Evolutionary conservation across 2,113 vertebrate genomes (phyloP), one percentile per base, ranked within the genome.

Genomic region (Phaethon lepturus): DNA sequence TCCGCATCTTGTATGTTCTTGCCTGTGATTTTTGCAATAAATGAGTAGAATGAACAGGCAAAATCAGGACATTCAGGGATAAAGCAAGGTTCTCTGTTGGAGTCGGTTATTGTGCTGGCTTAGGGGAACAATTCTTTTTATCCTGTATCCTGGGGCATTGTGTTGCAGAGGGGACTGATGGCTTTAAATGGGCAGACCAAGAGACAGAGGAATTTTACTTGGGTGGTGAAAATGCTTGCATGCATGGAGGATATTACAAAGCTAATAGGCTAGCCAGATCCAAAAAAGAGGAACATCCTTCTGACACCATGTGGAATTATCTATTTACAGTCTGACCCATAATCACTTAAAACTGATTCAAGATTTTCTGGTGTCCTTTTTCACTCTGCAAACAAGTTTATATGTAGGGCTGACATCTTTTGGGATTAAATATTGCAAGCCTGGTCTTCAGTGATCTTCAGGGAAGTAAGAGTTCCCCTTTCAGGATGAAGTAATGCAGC

Each of bases 171-270:
- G 4, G 17, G 24, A 69, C 47, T 44, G 66, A 33, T 42, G 45
- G 6, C 4, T 50, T 89, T 78, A 74, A 77, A 35, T 24, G 64
- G 17, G 50, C 24, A 91, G 40, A 60, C 8, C 20, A 73, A 38
- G 44, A 69, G 40, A 45, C 6, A 40, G 29, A 66, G 35, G n/a
- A 47, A 35, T 69, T 80, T 75, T 67, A 47, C 45, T 24, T 47
- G 42, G 35, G 23, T 3, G 1, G 35, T 71, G 33, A 44, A 81
- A 79, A 75, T 3, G 1, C 19, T 66, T 75, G 35, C 29, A 20
- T 1, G 0, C 0, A 0, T 44, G 63, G 12, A 52, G 18, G 33
- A 67, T 50, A 44, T 19, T 67, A 38, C 18, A 88, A 59, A 86
- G 26, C 47, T 49, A 38, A 38, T 28, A 56, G 25, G 38, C 23